Evolutionary conservation across 2,888 invertebrate species (phyloP), one percentile per base, ranked within the genome.

Genomic region (Nesidiocoris tenuis): DNA sequence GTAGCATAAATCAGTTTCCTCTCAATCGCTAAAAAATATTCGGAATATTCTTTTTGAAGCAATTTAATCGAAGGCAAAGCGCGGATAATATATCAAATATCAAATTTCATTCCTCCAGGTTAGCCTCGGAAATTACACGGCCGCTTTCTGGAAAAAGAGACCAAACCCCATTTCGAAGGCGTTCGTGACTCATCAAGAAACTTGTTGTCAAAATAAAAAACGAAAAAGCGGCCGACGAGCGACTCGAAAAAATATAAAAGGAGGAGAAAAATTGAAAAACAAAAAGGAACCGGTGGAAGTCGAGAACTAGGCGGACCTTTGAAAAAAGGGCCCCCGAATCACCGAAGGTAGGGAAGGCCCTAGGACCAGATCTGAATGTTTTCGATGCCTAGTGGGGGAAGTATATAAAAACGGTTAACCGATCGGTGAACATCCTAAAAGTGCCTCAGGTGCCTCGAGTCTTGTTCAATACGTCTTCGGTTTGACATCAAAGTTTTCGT

Each of bases 101-200:
- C n/a, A n/a, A n/a, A n/a, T n/a, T n/a, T n/a, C n/a, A n/a, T n/a
- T n/a, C n/a, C n/a, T n/a, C n/a, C n/a, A n/a, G n/a, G n/a, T n/a
- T n/a, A n/a, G n/a, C n/a, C n/a, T n/a, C n/a, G n/a, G 39, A 39
- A 12, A 39, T 39, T 39, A 39, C 39, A 39, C 39, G 39, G 39
- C 12, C 39, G 39, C 39, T 39, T 39, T 39, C 39, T 3, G 39
- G 39, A 39, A 39, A 39, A 39, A 39, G 39, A 39, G 39, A 39
- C 39, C 39, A 39, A 39, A 39, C 39, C 39, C 12, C 39, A 39
- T 39, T 39, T 39, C 39, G 39, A 39, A 39, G 39, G 39, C 18
- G 56, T 19, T 19, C 72, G 72, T 72, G 72, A 72, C 72, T 72
- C 61, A 72, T 72, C 72, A 72, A 72, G 54, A 72, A 61, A 57